Evolutionary conservation across 2,113 vertebrate genomes (phyloP).

Genomic region (Nesoenas mayeri): DNA sequence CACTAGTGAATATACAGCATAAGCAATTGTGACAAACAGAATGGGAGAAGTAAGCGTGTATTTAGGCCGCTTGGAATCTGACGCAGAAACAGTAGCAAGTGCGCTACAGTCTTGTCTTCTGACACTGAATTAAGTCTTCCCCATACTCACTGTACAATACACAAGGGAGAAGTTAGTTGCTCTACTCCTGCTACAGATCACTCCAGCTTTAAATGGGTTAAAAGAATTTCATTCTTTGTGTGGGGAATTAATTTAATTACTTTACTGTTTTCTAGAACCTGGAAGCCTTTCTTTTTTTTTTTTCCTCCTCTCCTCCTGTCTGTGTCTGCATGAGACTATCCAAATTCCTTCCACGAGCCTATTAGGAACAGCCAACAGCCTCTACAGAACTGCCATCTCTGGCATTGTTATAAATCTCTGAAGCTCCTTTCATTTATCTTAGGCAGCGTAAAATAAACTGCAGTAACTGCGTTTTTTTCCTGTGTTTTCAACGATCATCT

Average conservation of each 20-base stretch:
- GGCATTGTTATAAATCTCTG: not conserved
- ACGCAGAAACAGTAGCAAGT: not conserved
- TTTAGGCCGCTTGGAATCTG: not conserved
- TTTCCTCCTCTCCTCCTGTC: not conserved
- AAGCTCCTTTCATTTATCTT: not conserved
- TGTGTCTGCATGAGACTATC: not conserved
- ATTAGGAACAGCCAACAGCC: not conserved
- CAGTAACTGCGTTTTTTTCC: not conserved
- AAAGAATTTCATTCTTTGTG: not conserved
- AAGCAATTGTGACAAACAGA: not conserved
- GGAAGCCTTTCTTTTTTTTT: not conserved
- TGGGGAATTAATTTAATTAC: not conserved
- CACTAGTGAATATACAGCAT: not conserved
- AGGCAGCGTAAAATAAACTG: not conserved
- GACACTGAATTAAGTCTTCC: not conserved
- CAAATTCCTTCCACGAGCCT: not conserved
- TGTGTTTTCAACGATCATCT: not conserved
- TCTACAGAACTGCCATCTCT: not conserved
- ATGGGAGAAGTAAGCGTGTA: not conserved
- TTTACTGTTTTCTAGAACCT: not conserved
- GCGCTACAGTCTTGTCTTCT: not conserved
- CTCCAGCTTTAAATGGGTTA: not conserved
- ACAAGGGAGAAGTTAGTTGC: not conserved
- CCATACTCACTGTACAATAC: fast-evolving
- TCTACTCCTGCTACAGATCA: not conserved